Conservation (phyloP, 1,140 invertebrate species). For the Cotesia glomerata region DNA sequence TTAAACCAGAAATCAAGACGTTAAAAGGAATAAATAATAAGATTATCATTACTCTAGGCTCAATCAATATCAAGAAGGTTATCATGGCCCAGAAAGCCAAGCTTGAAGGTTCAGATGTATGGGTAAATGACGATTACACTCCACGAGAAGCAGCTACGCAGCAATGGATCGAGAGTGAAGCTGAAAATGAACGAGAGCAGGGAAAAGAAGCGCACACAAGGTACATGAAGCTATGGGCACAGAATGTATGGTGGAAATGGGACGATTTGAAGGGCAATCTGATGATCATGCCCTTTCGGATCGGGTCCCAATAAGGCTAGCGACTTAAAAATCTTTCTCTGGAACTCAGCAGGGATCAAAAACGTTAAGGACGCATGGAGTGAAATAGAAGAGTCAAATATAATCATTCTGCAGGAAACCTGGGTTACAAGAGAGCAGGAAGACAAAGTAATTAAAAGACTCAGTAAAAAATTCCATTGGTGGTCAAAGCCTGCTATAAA, state of each 20-base stretch:
- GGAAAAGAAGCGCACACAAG: neutral
- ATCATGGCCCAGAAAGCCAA: constrained; percentile 9
- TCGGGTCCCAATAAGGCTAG: neutral
- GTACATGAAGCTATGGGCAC: neutral
- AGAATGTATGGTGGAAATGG: constrained; percentile 7
- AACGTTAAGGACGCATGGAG: constrained; percentile 1
- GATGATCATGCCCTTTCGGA: neutral
- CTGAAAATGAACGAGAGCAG: neutral
- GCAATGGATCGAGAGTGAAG: neutral
- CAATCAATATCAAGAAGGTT: neutral
- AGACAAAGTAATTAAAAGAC: constrained; percentile 9
- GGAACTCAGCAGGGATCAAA: neutral
- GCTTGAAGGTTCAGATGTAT: neutral
- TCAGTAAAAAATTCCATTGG: constrained; percentile 20
- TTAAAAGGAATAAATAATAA: neutral
- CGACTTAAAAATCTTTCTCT: neutral
- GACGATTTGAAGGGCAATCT: neutral
- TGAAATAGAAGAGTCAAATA: constrained; percentile 11
- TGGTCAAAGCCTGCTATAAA: constrained; percentile 19
- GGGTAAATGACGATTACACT: constrained; percentile 19
- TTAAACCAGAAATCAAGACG: neutral
- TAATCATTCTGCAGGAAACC: constrained; percentile 25
- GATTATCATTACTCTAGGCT: constrained; percentile 7
- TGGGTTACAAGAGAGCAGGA: constrained; percentile 27
- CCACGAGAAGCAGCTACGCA: constrained; percentile 7